These are phyloP conservation scores for Tricholauxania praeusta DNA, from an alignment of 2,888 invertebrate genomes.

Conservation along the genomic window DNA sequence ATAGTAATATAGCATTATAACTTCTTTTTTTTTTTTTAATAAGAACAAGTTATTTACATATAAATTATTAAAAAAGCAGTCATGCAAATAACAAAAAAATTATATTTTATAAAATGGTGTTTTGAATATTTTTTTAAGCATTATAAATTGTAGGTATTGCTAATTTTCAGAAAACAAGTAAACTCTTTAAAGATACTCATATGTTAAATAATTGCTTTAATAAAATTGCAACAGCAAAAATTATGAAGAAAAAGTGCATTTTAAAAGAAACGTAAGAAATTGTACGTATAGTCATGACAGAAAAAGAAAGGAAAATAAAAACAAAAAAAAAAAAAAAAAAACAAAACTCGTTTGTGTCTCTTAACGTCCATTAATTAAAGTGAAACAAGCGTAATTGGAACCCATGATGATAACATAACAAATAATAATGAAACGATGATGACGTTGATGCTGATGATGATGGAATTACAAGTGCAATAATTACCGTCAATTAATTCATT, in stretches of 20 bases:
- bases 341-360: background rate
- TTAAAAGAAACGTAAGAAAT: constrained; percentile 7
- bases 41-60: too few species aligned
- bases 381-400: constrained; percentile 16
- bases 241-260: constrained; percentile 16
- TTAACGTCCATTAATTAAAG: constrained; percentile 17
- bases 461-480: constrained; percentile 52
- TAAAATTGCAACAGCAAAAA: constrained; percentile 24
- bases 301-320: constrained; percentile 1
- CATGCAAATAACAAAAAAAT: too few species aligned
- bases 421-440: constrained; percentile 9
- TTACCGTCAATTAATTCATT: constrained; percentile 93
- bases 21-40: background rate
- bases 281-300: background rate
- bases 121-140: too few species aligned
- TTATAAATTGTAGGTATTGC: too few species aligned
- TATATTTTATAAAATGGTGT: too few species aligned
- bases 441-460: constrained; percentile 32
- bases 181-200: constrained; percentile 8
- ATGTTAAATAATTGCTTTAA: constrained; percentile 20
- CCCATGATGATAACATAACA: constrained; percentile 9
- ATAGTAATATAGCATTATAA: constrained; percentile 15
- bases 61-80: too few species aligned
- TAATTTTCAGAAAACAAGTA: too few species aligned
- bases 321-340: constrained; percentile 4